Evolutionary conservation across 2,888 invertebrate genomes (phyloP), one percentile per base, ranked within the genome.

Genomic region (Himalopsyche japonica): DNA sequence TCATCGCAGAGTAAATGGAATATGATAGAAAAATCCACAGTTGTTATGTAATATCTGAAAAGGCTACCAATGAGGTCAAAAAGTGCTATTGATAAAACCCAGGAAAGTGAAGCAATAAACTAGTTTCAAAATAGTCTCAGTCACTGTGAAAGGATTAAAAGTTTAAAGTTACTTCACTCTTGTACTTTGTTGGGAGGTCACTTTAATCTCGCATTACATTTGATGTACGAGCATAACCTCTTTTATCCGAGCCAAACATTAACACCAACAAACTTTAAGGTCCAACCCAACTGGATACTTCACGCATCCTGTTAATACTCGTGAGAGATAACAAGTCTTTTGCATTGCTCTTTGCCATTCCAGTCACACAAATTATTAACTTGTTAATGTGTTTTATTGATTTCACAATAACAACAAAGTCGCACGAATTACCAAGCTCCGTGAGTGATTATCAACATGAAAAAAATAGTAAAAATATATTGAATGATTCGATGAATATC

Each of bases 181-280:
- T 70, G 70, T 70, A 70, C 70, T 70, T 70, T 70, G 70, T 70
- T 70, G 70, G 70, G 70, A 70, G 70, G 70, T 70, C 70, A 70
- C 70, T 70, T 70, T 70, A 70, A 70, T 70, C 70, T 70, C 70
- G 70, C 20, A 70, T 70, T 70, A 70, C 70, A 70, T 70, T 70
- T 70, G 70, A 70, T 70, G 70, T 70, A 70, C 70, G 70, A 70
- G 70, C 70, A 70, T 70, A 70, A 77, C 85, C 85, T 85, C 49
- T 77, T 81, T 81, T 81, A 85, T 83, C 82, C 81, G 24, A 27
- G 48, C 79, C 84, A 78, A 80, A 85, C 85, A 83, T 85, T 85
- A 85, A 82, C 82, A 85, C 82, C 76, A 20, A 37, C 37, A 76
- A 82, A 77, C 82, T 83, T 78, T 64, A 79, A 85, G 85, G 82